phyloP scores from a whole-genome alignment of 1,140 invertebrate species.

The Drosophila ficusphila region DNA sequence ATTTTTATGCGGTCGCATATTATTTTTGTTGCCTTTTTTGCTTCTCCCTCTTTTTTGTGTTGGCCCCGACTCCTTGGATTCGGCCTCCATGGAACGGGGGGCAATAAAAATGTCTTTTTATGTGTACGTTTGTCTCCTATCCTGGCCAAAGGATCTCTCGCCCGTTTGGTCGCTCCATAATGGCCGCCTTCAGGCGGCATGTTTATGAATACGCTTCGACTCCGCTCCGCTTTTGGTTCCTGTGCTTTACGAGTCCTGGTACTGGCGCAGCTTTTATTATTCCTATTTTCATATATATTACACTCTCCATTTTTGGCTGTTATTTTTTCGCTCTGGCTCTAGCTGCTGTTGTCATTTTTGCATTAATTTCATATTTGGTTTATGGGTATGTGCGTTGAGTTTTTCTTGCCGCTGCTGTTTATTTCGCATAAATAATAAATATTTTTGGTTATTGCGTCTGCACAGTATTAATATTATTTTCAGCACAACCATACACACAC shows the following conservation, averaged over 20 bases:
- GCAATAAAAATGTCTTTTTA: constrained; percentile 79
- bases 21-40: constrained; percentile 73
- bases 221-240: constrained; percentile 14
- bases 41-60: constrained; percentile 47
- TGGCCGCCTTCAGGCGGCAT: constrained; percentile 36
- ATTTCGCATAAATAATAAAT: constrained; percentile 82
- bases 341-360: constrained; percentile 79
- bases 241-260: constrained; percentile 49
- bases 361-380: constrained; percentile 80
- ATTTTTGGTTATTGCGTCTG: constrained; percentile 82
- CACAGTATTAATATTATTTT: constrained; percentile 79
- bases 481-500: constrained; percentile 25
- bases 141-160: constrained; percentile 47
- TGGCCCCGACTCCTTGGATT: constrained; percentile 14
- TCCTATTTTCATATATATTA: constrained; percentile 45
- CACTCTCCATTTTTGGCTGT: constrained; percentile 42
- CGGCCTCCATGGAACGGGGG: constrained; percentile 33
- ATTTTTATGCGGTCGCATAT: constrained; percentile 82
- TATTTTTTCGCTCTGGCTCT: constrained; percentile 24
- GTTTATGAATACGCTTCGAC: constrained; percentile 51
- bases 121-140: constrained; percentile 48
- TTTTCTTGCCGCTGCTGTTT: constrained; percentile 72
- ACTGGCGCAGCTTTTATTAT: constrained; percentile 51
- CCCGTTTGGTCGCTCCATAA: constrained; percentile 32
- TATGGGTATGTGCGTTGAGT: constrained; percentile 42